Base-by-base conservation (phyloP, 2,888 invertebrate species). In the Andricus curvator region DNA sequence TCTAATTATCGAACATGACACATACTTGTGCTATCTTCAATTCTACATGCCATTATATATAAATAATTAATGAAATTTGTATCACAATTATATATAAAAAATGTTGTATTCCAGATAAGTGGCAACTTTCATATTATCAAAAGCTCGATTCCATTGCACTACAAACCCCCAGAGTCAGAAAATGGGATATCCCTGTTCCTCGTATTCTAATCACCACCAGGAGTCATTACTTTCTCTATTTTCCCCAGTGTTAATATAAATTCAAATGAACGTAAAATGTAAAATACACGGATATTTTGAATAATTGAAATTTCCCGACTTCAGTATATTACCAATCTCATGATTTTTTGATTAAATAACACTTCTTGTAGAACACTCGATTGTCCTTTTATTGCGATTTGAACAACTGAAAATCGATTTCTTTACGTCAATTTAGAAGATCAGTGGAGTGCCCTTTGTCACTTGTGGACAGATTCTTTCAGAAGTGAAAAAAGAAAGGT, bases 401-500 rank as follows among this genome's bases (percentile, higher is more conserved):
- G 62, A 25, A 25, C 25, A 22, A 25, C 15, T 25, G 62, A 4
- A 64, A 25, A 64, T 29, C 22, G 64, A 64, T 64, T 64, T 64
- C 64, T 29, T 15, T 29, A 25, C 20, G 29, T 3, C 48, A 70
- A 70, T 70, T 70, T 51, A 70, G 51, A 51, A 20, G 51, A 29
- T 8, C 20, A 70, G 20, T 20, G 29, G 20, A 70, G 29, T 51
- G 51, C 51, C 48, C 70, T 70, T 70, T 70, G 51, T 70, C 29
- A 51, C 51, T 70, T 68, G 48, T 68, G 11, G 48, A 51, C 25
- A 70, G 29, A n/a, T 48, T 51, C 29, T 70, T 48, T 70, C 33
- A 48, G 68, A 48, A 68, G 25, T 48, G 25, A 68, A 68, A 48
- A 68, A 48, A 68, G 70, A 70, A 51, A 51, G 70, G 70, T 70